Conservation (phyloP, 2,888 invertebrate species). For the Leucoma salicis region DNA sequence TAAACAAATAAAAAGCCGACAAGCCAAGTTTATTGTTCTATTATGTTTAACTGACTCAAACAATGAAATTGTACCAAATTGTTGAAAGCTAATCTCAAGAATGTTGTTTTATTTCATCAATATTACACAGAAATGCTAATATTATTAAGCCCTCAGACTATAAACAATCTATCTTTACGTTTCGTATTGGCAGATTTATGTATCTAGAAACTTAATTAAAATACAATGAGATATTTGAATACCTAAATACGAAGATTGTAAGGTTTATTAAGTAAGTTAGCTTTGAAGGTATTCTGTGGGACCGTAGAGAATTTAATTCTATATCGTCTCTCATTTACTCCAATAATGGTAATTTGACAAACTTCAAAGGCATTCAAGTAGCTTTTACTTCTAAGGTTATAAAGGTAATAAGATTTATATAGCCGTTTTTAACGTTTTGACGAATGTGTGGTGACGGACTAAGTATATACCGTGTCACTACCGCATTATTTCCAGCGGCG, state of each 20-base stretch:
- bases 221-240: constrained; percentile 8
- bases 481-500: too few species aligned
- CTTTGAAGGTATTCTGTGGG: not conserved
- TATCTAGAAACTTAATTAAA: constrained; percentile 2
- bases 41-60: not conserved
- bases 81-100: not conserved
- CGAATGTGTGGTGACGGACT: too few species aligned
- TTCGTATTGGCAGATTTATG: constrained; percentile 1
- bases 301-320: too few species aligned
- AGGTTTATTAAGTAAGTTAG: not conserved
- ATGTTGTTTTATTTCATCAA: constrained; percentile 1
- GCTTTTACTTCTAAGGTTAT: too few species aligned
- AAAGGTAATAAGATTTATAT: too few species aligned
- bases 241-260: not conserved
- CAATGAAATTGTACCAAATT: not conserved
- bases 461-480: too few species aligned
- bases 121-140: constrained; percentile 2
- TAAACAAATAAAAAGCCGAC: not conserved
- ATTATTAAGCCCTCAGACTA: not conserved
- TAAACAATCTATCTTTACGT: constrained; percentile 1
- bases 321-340: too few species aligned
- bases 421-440: too few species aligned
- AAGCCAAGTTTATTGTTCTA: not conserved
- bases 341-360: too few species aligned
- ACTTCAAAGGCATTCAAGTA: too few species aligned